Evolutionary conservation across 2,113 vertebrate genomes (phyloP).

Genomic region (Corythoichthys haematopterus): DNA sequence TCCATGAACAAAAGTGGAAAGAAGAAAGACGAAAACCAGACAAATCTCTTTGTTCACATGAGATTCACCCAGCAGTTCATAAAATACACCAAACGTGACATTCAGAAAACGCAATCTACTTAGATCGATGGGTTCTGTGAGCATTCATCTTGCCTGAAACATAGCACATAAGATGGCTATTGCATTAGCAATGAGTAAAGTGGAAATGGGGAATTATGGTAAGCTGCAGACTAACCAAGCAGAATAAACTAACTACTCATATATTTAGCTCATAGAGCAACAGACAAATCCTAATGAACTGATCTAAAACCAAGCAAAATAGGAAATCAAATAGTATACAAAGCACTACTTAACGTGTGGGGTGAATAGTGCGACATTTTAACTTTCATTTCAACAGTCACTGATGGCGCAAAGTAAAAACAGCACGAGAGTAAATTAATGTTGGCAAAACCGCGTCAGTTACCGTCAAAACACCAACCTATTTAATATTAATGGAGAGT

Average conservation of each 20-base stretch:
- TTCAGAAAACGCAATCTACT: background rate
- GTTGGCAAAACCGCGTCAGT: background rate
- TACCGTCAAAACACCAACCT: background rate
- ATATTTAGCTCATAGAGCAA: background rate
- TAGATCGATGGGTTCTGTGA: background rate
- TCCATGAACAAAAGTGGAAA: constrained; percentile 17
- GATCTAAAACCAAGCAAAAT: constrained; percentile 1
- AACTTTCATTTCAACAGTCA: background rate
- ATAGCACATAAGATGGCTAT: constrained; percentile 18
- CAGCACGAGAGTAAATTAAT: background rate
- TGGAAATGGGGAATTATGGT: background rate
- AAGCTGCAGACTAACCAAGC: constrained; percentile 12
- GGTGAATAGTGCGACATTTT: background rate
- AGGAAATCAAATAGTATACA: background rate
- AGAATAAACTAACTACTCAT: background rate
- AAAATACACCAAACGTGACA: constrained; percentile 12
- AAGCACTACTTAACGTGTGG: background rate
- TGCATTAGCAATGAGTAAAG: background rate
- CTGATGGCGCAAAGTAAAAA: background rate
- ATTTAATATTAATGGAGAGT: background rate
- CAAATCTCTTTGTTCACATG: constrained; percentile 16
- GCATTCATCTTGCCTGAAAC: constrained; percentile 34
- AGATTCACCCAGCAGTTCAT: constrained; percentile 16
- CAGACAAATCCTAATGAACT: background rate
- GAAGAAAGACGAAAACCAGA: background rate